These are phyloP conservation scores for Drosophila leontia DNA, from an alignment of 1,140 invertebrate species.

Conservation along the genomic window DNA sequence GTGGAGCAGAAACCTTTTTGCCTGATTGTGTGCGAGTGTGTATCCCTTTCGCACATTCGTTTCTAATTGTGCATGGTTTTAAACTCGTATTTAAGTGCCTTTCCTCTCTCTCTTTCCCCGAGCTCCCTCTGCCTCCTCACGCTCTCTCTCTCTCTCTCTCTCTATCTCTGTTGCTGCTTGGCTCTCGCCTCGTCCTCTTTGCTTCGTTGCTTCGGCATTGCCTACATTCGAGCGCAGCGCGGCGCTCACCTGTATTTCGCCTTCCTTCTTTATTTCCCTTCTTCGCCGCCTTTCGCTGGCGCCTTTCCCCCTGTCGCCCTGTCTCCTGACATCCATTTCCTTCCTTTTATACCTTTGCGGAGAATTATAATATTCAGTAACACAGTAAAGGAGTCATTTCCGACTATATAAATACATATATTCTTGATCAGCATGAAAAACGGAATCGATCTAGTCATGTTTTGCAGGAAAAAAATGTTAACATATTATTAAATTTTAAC, in stretches of 20 bases:
- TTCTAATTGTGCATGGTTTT: constrained; percentile 50
- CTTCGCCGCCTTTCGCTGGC: constrained; percentile 3
- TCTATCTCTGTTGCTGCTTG: neutral
- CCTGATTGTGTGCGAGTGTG: constrained; percentile 29
- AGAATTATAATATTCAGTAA: no score
- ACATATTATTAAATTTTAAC: no score
- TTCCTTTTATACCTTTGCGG: neutral
- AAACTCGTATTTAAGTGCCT: constrained; percentile 37
- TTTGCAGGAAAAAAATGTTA: no score
- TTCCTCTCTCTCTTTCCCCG: neutral
- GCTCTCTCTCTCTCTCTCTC: neutral
- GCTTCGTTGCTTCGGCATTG: constrained; percentile 15
- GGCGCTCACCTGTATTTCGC: constrained; percentile 8
- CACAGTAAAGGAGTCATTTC: no score
- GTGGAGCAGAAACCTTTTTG: constrained; percentile 38
- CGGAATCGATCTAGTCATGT: no score
- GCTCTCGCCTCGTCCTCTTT: constrained; percentile 7
- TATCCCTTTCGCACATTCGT: constrained; percentile 26
- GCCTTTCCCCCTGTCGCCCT: neutral
- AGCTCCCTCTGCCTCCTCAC: neutral
- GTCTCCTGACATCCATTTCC: neutral
- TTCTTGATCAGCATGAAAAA: no score
- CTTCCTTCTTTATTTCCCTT: neutral
- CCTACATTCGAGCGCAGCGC: constrained; percentile 42
- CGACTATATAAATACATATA: no score